phyloP scores from a whole-genome alignment of 2,888 invertebrate genomes.

The Pyrgus malvae region DNA sequence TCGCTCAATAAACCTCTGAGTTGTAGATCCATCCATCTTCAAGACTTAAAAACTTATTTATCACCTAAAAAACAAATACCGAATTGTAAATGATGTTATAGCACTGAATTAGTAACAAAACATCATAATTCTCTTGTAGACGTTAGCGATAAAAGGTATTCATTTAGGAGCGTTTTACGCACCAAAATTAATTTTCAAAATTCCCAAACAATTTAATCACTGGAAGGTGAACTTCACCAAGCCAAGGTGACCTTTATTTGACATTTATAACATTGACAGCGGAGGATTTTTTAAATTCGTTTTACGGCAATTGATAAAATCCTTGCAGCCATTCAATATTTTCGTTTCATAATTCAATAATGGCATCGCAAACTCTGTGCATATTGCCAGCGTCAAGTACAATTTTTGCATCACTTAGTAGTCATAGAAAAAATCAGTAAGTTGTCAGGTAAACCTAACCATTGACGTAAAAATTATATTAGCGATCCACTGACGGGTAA shows the following conservation, averaged over 20 bases:
- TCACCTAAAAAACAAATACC: conserved; percentile 46
- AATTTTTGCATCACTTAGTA: too few relatives aligned
- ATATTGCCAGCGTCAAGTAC: too few relatives aligned
- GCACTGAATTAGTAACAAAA: neutral
- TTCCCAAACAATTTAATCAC: conserved; percentile 48
- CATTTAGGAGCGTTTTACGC: conserved; percentile 44
- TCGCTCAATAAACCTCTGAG: conserved; percentile 88
- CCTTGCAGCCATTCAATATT: too few relatives aligned
- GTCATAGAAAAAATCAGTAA: too few relatives aligned
- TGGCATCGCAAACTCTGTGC: too few relatives aligned
- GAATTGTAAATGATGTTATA: conserved; percentile 32
- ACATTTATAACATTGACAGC: conserved; percentile 36
- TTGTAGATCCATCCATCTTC: conserved; percentile 61
- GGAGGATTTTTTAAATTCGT: too few relatives aligned
- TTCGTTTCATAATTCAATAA: too few relatives aligned
- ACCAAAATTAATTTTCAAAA: conserved; percentile 50
- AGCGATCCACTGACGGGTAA: too few relatives aligned
- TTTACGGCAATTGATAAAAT: too few relatives aligned
- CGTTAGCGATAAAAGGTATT: conserved; percentile 29
- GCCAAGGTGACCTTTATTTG: conserved; percentile 77
- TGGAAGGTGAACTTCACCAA: conserved; percentile 64
- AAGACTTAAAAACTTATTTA: conserved; percentile 34
- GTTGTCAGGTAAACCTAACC: too few relatives aligned
- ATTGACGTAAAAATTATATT: too few relatives aligned
- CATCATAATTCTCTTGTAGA: neutral